These are phyloP conservation scores for Pocillopora grandis DNA, from an alignment of 92 coral and sea anemone species.

Conservation along the genomic window DNA sequence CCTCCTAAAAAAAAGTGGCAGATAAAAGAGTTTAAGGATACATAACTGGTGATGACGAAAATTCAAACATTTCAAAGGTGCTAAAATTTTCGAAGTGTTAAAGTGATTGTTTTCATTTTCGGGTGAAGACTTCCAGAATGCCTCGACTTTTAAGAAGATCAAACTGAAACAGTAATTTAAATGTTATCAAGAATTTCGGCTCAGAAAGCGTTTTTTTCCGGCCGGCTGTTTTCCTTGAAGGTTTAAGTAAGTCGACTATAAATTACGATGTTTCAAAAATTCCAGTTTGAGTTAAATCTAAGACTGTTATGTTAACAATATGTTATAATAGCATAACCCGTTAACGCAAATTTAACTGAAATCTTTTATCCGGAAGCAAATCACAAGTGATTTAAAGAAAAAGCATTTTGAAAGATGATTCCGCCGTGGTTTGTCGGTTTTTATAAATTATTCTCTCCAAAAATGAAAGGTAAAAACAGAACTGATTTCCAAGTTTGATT, in stretches of 20 bases:
- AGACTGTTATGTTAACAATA: neutral
- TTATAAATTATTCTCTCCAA: neutral
- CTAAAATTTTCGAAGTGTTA: neutral
- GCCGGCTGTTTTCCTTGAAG: neutral
- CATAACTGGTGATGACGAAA: neutral
- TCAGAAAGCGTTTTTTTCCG: neutral
- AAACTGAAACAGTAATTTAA: neutral
- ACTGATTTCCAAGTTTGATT: neutral
- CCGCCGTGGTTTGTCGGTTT: neutral
- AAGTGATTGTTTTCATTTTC: neutral
- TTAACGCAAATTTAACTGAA: neutral
- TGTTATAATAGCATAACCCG: neutral
- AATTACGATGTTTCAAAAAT: neutral
- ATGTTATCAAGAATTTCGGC: slow-evolving; percentile 16
- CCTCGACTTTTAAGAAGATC: slow-evolving; percentile 3
- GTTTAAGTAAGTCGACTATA: neutral
- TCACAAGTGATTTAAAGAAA: neutral
- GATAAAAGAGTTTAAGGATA: neutral
- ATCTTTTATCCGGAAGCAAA: slow-evolving; percentile 25
- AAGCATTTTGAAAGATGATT: neutral
- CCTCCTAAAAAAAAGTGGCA: slow-evolving; percentile 15
- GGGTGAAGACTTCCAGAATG: slow-evolving; percentile 1
- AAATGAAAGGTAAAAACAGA: neutral
- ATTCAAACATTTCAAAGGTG: slow-evolving; percentile 14
- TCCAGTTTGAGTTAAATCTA: neutral